These are phyloP conservation scores for Zonitis immaculata DNA, from an alignment of 2,888 invertebrate genomes.

Conservation along the genomic window DNA sequence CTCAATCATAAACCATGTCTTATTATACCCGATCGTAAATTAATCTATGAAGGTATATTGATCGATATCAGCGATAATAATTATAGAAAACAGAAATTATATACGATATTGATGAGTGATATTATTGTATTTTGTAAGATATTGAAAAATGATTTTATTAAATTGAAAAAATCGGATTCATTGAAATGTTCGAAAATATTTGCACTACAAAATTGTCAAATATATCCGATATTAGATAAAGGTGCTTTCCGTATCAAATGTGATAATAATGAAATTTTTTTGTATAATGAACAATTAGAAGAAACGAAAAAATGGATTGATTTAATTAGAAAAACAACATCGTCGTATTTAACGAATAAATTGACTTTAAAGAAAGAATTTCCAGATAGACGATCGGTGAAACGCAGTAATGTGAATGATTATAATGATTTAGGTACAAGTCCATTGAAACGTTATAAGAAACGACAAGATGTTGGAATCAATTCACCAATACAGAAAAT, in stretches of 20 bases:
- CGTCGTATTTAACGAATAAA: conserved; percentile 54
- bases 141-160: conserved; percentile 53
- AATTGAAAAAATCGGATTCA: conserved; percentile 50
- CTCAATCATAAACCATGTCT: conserved; percentile 59
- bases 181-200: conserved; percentile 63
- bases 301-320: conserved; percentile 57
- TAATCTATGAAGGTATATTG: conserved; percentile 63
- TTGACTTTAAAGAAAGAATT: conserved; percentile 61
- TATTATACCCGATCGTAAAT: conserved; percentile 62
- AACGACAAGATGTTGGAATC: conserved; percentile 32
- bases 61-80: conserved; percentile 39
- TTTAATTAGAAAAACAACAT: conserved; percentile 54
- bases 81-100: conserved; percentile 52
- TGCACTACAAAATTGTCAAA: conserved; percentile 65
- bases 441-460: conserved; percentile 51
- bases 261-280: conserved; percentile 54
- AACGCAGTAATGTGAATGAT: conserved; percentile 54
- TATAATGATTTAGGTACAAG: conserved; percentile 54
- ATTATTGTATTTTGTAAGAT: conserved; percentile 68
- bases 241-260: conserved; percentile 60
- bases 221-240: conserved; percentile 55
- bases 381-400: conserved; percentile 57
- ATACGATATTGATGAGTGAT: conserved; percentile 68
- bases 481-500: not conserved
- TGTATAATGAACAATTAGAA: conserved; percentile 54